Percentiles rank a stretch among this genome's conserved stretches.
These are phyloP conservation scores for Bellardia bayeri DNA, from an alignment of 2,888 invertebrate species.

Conservation along the genomic window DNA sequence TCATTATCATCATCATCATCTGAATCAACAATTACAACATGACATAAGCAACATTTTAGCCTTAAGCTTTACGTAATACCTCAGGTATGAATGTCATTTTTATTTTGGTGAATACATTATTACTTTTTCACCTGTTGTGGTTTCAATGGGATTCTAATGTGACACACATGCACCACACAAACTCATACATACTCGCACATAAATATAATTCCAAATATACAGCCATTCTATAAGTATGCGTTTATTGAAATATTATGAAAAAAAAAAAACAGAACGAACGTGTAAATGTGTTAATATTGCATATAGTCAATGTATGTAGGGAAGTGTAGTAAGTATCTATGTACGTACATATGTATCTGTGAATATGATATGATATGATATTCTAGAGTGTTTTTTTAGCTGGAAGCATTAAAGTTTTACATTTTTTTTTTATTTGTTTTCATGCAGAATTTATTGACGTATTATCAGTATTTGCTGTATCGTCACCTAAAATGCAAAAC, in stretches of 20 bases:
- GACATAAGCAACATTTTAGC: slow-evolving; percentile 51
- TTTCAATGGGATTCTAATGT: slow-evolving; percentile 52
- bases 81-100: slow-evolving; percentile 69
- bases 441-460: slow-evolving; percentile 16
- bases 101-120: slow-evolving; percentile 67
- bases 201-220: slow-evolving; percentile 9
- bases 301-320: not conserved
- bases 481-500: no score
- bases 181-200: not conserved
- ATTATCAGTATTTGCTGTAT: slow-evolving; percentile 1
- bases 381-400: slow-evolving; percentile 1
- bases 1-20: not conserved
- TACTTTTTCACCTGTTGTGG: slow-evolving; percentile 72
- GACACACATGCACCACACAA: not conserved
- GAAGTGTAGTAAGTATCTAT: not conserved
- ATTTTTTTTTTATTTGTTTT: not conserved
- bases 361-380: not conserved
- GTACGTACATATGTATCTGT: not conserved
- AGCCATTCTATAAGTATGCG: slow-evolving; percentile 13
- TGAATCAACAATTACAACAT: slow-evolving; percentile 47
- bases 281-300: slow-evolving; percentile 54
- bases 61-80: slow-evolving; percentile 67
- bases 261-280: not conserved
- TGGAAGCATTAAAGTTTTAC: slow-evolving; percentile 40
- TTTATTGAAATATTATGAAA: slow-evolving; percentile 58